Percentiles rank a stretch among this genome's conserved stretches.
Evolutionary conservation across 2,888 invertebrate genomes (phyloP).

Genomic region (Drosophila suboccidentalis): DNA sequence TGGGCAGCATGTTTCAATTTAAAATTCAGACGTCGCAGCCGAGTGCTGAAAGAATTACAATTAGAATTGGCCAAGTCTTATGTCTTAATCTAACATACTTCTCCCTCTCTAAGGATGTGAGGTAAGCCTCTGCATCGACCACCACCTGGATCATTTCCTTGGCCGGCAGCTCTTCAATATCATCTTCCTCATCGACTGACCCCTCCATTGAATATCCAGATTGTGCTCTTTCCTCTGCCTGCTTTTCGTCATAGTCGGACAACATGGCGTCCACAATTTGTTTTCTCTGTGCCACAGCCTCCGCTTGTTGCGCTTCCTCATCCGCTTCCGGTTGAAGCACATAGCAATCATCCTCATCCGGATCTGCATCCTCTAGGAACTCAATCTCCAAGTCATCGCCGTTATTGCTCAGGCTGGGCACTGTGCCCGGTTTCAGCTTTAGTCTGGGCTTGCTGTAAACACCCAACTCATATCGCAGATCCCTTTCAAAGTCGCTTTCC

Average conservation of each 20-base stretch:
- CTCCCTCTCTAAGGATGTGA: slow-evolving; percentile 24
- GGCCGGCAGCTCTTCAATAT: neutral
- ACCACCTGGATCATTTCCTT: slow-evolving; percentile 29
- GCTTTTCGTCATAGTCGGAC: slow-evolving; percentile 5
- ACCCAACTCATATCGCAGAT: slow-evolving; percentile 28
- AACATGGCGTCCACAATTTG: slow-evolving; percentile 27
- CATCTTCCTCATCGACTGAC: neutral
- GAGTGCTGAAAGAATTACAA: slow-evolving; percentile 18
- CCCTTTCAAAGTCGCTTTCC: slow-evolving; percentile 27
- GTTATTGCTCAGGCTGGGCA: slow-evolving; percentile 14
- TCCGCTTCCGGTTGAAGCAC: neutral
- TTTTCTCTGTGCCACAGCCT: slow-evolving; percentile 3
- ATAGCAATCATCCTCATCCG: neutral
- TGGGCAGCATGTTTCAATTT: slow-evolving; percentile 12
- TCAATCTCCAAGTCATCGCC: neutral
- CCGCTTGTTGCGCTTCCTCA: neutral
- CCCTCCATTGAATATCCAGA: neutral
- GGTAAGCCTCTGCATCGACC: slow-evolving; percentile 37
- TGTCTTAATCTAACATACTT: slow-evolving; percentile 22
- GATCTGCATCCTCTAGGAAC: neutral
- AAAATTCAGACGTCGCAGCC: slow-evolving; percentile 28
- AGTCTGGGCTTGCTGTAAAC: slow-evolving; percentile 22
- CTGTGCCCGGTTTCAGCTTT: slow-evolving; percentile 19
- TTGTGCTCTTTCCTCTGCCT: neutral
- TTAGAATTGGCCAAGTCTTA: neutral